phyloP scores from a whole-genome alignment of 2,113 vertebrate genomes.

The Gopherus evgoodei region DNA sequence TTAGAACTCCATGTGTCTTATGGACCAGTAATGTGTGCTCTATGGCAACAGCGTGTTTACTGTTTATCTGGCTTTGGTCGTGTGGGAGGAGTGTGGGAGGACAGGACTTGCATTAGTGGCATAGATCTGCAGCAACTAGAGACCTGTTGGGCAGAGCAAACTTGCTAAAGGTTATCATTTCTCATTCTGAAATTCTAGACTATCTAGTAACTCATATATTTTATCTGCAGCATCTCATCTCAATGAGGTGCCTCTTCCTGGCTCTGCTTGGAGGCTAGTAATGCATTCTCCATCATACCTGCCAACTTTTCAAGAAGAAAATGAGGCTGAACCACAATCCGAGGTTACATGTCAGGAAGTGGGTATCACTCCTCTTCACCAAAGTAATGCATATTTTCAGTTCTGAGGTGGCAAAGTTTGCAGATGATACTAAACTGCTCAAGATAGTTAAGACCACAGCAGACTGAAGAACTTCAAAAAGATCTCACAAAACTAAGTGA shows the following conservation, averaged over 20 bases:
- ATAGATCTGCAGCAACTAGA: neutral
- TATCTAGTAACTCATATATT: neutral
- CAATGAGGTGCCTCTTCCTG: accelerated
- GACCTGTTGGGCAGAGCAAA: neutral
- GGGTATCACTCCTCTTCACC: neutral
- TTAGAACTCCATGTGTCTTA: neutral
- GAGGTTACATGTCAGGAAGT: neutral
- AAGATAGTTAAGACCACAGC: too few species aligned
- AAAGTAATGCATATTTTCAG: neutral
- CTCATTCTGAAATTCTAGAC: neutral
- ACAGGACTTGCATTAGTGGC: neutral
- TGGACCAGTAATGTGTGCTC: neutral
- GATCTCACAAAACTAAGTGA: too few species aligned
- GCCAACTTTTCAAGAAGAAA: neutral
- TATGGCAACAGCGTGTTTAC: neutral
- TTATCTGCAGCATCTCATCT: neutral
- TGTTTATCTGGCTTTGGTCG: neutral
- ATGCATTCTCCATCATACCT: neutral
- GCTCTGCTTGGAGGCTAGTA: accelerated
- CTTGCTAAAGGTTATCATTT: accelerated
- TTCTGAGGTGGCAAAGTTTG: neutral
- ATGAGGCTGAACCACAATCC: neutral
- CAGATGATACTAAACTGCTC: too few species aligned
- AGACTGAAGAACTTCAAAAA: too few species aligned
- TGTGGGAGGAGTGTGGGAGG: neutral